Percentiles rank a stretch among this genome's conserved stretches.
Evolutionary conservation across 2,113 vertebrate species (phyloP).

Genomic region (Pyrgilauda ruficollis): DNA sequence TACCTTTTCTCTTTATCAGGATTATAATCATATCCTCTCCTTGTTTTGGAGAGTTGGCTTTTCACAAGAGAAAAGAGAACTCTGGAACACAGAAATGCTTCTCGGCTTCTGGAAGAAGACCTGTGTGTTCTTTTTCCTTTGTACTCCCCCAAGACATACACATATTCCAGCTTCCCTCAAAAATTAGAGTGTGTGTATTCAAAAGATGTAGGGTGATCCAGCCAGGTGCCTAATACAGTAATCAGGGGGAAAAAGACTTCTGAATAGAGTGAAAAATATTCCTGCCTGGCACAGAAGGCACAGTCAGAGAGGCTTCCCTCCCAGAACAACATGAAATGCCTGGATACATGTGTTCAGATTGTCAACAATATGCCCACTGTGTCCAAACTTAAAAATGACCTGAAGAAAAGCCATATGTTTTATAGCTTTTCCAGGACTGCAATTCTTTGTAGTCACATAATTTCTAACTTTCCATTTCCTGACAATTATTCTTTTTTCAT

Average conservation of each 20-base stretch:
- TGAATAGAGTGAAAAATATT: not conserved
- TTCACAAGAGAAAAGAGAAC: not conserved
- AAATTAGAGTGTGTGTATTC: not conserved
- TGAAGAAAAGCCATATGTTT: not conserved
- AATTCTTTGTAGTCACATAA: not conserved
- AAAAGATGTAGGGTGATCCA: not conserved
- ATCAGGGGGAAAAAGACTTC: not conserved
- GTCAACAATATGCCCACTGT: not conserved
- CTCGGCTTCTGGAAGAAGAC: not conserved
- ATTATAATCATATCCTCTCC: not conserved
- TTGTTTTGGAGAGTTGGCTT: not conserved
- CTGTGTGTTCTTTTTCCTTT: not conserved
- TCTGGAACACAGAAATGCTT: not conserved
- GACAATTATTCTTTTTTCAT: not conserved
- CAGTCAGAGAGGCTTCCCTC: not conserved
- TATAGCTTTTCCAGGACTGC: not conserved
- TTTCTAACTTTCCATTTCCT: not conserved
- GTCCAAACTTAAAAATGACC: not conserved
- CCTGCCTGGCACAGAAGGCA: not conserved
- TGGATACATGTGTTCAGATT: not conserved
- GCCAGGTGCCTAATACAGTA: not conserved
- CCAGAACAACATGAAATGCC: fast-evolving
- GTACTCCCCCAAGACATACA: not conserved
- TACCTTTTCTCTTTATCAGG: not conserved
- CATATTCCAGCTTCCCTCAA: not conserved